Conservation (phyloP, 1,140 invertebrate species). For the Nephila pilipes region DNA sequence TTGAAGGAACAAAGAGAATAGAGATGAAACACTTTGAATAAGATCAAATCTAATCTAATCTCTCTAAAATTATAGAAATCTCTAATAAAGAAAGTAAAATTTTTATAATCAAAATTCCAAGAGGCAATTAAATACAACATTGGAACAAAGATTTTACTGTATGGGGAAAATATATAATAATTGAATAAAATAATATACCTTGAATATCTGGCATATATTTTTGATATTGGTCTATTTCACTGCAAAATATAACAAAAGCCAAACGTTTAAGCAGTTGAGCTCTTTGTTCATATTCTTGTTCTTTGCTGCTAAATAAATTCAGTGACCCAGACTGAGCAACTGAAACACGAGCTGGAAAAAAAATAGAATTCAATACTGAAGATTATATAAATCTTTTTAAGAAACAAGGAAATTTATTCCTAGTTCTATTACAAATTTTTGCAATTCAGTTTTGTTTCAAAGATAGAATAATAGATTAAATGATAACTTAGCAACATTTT, state of each 20-base stretch:
- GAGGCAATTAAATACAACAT: too few relatives aligned
- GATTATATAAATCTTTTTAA: not conserved
- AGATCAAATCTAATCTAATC: too few relatives aligned
- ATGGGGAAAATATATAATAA: not conserved
- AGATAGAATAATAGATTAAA: too few relatives aligned
- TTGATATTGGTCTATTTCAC: conserved; percentile 95
- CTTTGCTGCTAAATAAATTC: conserved; percentile 88
- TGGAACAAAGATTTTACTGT: not conserved
- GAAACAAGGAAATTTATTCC: not conserved
- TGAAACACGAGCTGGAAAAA: conserved; percentile 78
- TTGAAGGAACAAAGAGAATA: too few relatives aligned
- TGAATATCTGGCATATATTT: conserved; percentile 96
- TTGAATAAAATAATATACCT: conserved; percentile 83
- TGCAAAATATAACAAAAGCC: conserved; percentile 95
- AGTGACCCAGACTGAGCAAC: conserved; percentile 80
- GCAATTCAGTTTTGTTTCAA: too few relatives aligned
- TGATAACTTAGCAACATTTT: too few relatives aligned
- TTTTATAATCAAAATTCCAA: too few relatives aligned
- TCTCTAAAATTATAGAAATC: too few relatives aligned
- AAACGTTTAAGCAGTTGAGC: conserved; percentile 92
- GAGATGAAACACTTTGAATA: too few relatives aligned
- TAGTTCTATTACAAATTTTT: not conserved
- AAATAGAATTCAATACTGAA: conserved; percentile 35
- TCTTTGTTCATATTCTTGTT: conserved; percentile 94
- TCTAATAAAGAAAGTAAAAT: too few relatives aligned